These are phyloP conservation scores for Phylloscopus trochiloides DNA, from an alignment of 2,113 vertebrate genomes.

Conservation along the genomic window DNA sequence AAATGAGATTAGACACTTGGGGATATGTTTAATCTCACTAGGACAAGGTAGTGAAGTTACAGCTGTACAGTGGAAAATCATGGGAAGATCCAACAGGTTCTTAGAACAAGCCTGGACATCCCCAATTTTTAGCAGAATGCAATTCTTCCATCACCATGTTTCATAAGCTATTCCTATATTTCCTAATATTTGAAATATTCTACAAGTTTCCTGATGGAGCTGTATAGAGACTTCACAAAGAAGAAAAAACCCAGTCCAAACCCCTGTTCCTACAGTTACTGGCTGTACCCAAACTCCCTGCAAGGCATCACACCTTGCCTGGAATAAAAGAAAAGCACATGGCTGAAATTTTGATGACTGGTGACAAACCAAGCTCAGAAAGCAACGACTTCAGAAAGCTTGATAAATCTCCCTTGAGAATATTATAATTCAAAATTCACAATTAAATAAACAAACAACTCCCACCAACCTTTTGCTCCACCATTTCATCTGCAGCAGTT, in stretches of 20 bases:
- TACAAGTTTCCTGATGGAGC: not conserved
- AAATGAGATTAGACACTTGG: slow-evolving; percentile 45
- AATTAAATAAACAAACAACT: not conserved
- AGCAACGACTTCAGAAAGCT: not conserved
- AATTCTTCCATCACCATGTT: not conserved
- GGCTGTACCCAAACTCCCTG: not conserved
- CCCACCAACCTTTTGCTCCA: not conserved
- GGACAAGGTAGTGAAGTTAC: slow-evolving; percentile 18
- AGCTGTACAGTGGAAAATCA: not conserved
- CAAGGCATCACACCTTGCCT: not conserved
- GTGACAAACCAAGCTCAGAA: not conserved
- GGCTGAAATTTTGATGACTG: not conserved
- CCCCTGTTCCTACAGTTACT: not conserved
- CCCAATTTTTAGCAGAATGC: not conserved
- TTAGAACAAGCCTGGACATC: not conserved
- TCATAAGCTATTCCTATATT: not conserved
- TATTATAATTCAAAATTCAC: not conserved
- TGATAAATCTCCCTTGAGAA: not conserved
- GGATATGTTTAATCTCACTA: slow-evolving; percentile 41
- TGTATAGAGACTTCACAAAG: not conserved
- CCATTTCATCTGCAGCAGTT: not conserved
- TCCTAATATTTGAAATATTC: not conserved
- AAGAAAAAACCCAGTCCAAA: not conserved
- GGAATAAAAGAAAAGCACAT: not conserved
- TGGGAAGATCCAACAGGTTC: not conserved